Evolutionary conservation across 2,797 vertebrate genomes (phyloP), one percentile per base, ranked within the genome.

Genomic region (Ptychobarbus kaznakovi): DNA sequence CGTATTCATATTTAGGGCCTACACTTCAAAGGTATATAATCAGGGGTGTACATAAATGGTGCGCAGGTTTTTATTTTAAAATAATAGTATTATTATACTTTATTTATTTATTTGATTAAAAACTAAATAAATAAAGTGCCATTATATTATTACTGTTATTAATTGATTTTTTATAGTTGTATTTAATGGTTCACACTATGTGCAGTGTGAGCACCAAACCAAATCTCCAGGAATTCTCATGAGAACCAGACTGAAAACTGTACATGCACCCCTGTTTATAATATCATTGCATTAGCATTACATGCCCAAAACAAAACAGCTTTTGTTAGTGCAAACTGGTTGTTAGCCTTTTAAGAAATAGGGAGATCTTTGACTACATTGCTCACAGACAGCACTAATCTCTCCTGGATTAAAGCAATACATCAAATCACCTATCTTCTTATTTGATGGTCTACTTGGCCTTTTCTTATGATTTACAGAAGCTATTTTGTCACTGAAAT

Each of bases 391-490:
- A 68, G 22, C 63, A 28, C 5, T 51, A 35, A 49, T 44, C 44
- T 73, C 12, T 75, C 32, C 16, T 69, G 46, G 7, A 78, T 56
- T 22, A 58, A 82, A 42, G 49, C 49, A 58, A 82, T 82, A 69
- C 76, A 80, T 89, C 76, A 75, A 18, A 79, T 72, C 40, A 56
- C 65, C 53, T 40, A 28, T 63, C 46, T 76, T 68, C 40, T 38
- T 35, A n/a, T 46, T 73, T 82, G 81, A 86, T 81, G 61, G 61
- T 84, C 83, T 81, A 18, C 78, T 86, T 84, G 85, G 75, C 56
- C 10, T 66, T 87, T 80, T 32, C 40, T 80, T 22, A 68, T 44
- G 72, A 80, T 89, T 88, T 85, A 80, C 82, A 69, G 65, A 83
- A 85, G 75, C 76, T 56, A 44, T 80, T 72, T 56, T 61, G 72